Percentiles rank a stretch among this genome's conserved stretches.
These are phyloP conservation scores for Apotomis betuletana DNA, from an alignment of 2,888 invertebrate species.

Conservation along the genomic window DNA sequence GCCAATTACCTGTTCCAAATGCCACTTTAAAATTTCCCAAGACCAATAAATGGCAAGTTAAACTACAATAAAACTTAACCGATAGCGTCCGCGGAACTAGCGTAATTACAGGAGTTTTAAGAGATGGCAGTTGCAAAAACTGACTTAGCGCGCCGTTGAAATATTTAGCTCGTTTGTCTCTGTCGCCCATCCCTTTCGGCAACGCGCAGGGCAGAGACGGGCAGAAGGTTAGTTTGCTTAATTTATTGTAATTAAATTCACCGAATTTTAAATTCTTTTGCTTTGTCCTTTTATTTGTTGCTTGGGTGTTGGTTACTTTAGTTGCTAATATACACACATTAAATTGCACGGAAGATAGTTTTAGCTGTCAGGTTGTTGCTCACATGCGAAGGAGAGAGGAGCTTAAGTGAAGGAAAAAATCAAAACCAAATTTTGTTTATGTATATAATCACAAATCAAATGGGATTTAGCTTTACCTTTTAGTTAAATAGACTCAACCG, in stretches of 20 bases:
- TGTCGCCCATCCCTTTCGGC: conserved; percentile 40
- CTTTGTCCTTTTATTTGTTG: neutral
- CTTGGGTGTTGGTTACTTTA: neutral
- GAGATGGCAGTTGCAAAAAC: conserved; percentile 41
- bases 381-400: no score
- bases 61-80: conserved; percentile 37
- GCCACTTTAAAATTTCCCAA: conserved; percentile 13
- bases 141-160: conserved; percentile 40
- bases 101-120: conserved; percentile 40
- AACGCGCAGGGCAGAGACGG: conserved; percentile 18
- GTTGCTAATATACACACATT: no score
- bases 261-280: neutral
- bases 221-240: conserved; percentile 15
- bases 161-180: conserved; percentile 39
- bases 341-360: no score
- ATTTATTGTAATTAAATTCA: neutral
- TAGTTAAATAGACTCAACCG: no score
- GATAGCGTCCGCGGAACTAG: conserved; percentile 29
- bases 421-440: no score
- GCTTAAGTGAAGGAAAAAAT: no score
- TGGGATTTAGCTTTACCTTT: no score
- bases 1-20: neutral
- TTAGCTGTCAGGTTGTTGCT: no score
- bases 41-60: conserved; percentile 31
- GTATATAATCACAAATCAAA: no score